These are phyloP conservation scores for Elmis aenea DNA, from an alignment of 2,888 invertebrate genomes.

Conservation along the genomic window DNA sequence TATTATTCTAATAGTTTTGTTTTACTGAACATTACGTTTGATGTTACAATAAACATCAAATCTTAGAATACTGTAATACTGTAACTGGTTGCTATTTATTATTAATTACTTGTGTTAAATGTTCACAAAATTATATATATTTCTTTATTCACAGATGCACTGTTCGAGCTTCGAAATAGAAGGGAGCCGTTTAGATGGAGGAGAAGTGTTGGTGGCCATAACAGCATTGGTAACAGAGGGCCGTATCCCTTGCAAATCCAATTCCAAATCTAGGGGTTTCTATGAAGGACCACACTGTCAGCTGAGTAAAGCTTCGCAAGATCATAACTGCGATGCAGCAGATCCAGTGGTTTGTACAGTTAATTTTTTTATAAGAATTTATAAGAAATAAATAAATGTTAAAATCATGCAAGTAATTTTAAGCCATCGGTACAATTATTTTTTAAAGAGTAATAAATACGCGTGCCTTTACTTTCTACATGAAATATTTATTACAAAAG, in stretches of 20 bases:
- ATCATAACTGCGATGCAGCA: constrained; percentile 50
- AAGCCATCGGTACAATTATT: too few relatives aligned
- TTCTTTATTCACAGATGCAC: constrained; percentile 43
- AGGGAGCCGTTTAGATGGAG: constrained; percentile 31
- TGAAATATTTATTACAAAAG: too few relatives aligned
- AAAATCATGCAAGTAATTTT: too few relatives aligned
- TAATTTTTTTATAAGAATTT: constrained; percentile 2
- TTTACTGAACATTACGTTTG: too few relatives aligned
- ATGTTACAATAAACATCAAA: too few relatives aligned
- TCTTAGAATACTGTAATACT: too few relatives aligned
- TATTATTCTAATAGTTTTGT: too few relatives aligned
- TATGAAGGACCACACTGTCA: constrained; percentile 66
- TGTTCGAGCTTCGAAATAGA: constrained; percentile 39
- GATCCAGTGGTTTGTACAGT: constrained; percentile 53
- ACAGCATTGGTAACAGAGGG: constrained; percentile 46
- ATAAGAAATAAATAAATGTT: not conserved
- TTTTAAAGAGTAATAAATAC: too few relatives aligned
- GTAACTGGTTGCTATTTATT: too few relatives aligned
- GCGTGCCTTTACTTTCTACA: too few relatives aligned
- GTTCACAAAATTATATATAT: not conserved
- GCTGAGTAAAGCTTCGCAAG: constrained; percentile 42
- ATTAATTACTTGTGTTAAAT: too few relatives aligned
- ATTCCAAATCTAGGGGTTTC: constrained; percentile 51
- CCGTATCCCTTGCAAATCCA: constrained; percentile 42
- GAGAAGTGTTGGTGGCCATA: constrained; percentile 42